Conservation (phyloP, 2,797 vertebrate species). For the Hydrophis major region DNA sequence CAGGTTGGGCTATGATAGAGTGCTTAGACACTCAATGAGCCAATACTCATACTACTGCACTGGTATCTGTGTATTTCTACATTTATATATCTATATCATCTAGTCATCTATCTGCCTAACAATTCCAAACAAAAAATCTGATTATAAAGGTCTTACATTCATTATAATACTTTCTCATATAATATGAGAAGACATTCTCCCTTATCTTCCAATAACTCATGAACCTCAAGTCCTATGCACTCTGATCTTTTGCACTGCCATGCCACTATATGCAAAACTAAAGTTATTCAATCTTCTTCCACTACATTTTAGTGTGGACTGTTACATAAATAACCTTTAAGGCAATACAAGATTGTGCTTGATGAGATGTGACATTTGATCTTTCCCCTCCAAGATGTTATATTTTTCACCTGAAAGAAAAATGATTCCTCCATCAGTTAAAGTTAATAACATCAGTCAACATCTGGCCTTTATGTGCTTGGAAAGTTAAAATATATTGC, state of each 20-base stretch:
- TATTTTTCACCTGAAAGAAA: background rate
- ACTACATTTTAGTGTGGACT: background rate
- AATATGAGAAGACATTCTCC: background rate
- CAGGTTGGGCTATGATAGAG: background rate
- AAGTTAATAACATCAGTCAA: background rate
- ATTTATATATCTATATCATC: background rate
- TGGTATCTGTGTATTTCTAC: background rate
- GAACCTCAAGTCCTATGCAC: background rate
- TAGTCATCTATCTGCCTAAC: background rate
- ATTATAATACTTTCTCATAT: constrained; percentile 14
- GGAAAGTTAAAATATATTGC: constrained; percentile 13
- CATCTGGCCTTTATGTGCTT: background rate
- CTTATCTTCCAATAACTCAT: background rate
- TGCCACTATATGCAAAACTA: background rate
- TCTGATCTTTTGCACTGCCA: background rate
- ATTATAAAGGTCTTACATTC: background rate
- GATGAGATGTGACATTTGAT: constrained; percentile 16
- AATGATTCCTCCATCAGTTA: background rate
- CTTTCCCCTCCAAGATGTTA: background rate
- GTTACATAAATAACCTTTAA: background rate
- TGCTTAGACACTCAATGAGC: background rate
- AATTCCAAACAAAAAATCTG: background rate
- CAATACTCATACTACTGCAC: background rate
- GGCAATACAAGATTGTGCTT: background rate
- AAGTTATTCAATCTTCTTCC: background rate